These are phyloP conservation scores for Glyptemys insculpta DNA, from an alignment of 2,797 vertebrate species.

Conservation along the genomic window DNA sequence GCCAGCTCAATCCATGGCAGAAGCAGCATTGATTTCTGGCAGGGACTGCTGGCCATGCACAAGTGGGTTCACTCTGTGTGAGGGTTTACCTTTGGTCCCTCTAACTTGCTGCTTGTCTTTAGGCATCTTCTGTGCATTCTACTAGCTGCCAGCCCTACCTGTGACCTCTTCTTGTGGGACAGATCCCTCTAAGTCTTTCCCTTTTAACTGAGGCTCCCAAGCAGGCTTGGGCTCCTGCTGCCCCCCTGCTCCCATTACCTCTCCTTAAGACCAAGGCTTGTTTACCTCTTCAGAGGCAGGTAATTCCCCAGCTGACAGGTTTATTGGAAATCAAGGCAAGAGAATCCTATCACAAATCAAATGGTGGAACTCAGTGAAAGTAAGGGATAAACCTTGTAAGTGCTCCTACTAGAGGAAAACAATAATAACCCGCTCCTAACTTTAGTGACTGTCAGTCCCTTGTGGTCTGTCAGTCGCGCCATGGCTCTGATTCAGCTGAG, in stretches of 20 bases:
- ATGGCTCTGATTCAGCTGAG: neutral
- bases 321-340: neutral
- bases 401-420: neutral
- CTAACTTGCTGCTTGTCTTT: neutral
- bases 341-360: neutral
- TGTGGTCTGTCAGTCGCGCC: neutral
- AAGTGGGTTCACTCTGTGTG: neutral
- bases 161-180: neutral
- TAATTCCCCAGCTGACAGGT: neutral
- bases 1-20: neutral
- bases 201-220: neutral
- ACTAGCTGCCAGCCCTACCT: neutral
- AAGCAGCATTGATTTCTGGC: neutral
- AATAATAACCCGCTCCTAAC: neutral
- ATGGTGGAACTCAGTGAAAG: neutral
- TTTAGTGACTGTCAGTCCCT: neutral
- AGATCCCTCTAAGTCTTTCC: neutral
- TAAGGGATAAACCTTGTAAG: neutral
- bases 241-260: neutral
- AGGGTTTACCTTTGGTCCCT: neutral
- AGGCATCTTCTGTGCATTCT: neutral
- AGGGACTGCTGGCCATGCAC: neutral
- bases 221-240: neutral
- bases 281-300: neutral
- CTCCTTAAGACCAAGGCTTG: slow-evolving; percentile 2